Evolutionary conservation across 2,888 invertebrate species (phyloP).

Genomic region (Entomobrya multifasciata): DNA sequence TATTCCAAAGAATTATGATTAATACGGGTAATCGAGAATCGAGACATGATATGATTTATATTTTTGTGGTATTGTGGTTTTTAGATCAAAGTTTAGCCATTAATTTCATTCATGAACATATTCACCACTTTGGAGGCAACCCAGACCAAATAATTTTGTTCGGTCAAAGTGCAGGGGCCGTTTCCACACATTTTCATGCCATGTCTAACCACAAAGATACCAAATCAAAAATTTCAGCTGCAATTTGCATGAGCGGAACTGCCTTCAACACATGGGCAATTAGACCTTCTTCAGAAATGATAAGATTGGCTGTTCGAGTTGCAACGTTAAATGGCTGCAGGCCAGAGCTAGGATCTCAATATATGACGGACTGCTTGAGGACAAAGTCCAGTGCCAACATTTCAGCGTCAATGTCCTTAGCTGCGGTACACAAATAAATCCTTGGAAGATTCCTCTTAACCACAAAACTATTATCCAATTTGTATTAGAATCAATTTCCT

Average conservation of each 20-base stretch:
- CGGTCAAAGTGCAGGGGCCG: constrained; percentile 49
- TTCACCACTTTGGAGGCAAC: constrained; percentile 62
- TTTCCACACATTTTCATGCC: constrained; percentile 58
- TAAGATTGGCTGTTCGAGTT: constrained; percentile 53
- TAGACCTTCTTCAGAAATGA: constrained; percentile 60
- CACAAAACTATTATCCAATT: constrained; percentile 1
- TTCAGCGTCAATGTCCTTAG: constrained; percentile 49
- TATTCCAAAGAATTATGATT: no score
- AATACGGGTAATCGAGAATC: no score
- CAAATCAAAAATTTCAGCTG: constrained; percentile 67
- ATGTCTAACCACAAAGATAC: constrained; percentile 58
- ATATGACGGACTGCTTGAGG: constrained; percentile 69
- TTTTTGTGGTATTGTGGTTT: neutral
- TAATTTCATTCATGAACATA: constrained; percentile 56
- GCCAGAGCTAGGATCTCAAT: constrained; percentile 63
- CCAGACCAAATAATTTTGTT: constrained; percentile 46
- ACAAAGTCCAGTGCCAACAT: constrained; percentile 52
- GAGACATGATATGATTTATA: neutral
- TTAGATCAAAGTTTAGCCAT: constrained; percentile 59
- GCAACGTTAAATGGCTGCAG: constrained; percentile 62
- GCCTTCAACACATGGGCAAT: constrained; percentile 70
- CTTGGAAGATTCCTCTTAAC: no score
- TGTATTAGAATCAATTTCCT: no score
- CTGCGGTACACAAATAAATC: constrained; percentile 58
- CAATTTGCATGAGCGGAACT: constrained; percentile 57